phyloP scores from a whole-genome alignment of 30 jellyfish, hydroid and myxozoan genomes.

The Rhopilema esculentum region DNA sequence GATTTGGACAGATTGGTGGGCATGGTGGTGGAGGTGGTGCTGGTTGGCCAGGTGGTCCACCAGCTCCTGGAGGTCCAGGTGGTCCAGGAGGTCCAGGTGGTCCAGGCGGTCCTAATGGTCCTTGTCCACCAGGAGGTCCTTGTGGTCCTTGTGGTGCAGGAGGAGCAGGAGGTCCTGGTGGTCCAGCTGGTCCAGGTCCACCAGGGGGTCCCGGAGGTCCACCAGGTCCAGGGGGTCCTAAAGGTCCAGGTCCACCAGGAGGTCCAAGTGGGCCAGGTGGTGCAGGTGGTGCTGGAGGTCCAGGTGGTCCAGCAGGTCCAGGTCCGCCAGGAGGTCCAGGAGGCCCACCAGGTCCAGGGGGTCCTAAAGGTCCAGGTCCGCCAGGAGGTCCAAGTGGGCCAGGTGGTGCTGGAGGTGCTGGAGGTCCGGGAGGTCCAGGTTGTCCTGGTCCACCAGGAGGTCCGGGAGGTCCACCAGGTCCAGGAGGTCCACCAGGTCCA shows the following conservation, averaged over 20 bases:
- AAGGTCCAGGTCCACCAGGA: conserved; percentile 81
- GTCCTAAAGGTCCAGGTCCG: conserved; percentile 81
- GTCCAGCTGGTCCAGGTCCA: conserved; percentile 58
- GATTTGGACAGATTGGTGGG: conserved; percentile 82
- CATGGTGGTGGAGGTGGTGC: conserved; percentile 97
- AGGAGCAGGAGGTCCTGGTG: conserved; percentile 76
- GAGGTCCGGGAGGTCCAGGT: conserved; percentile 93
- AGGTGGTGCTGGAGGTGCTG: conserved; percentile 99
- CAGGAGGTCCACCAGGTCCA: conserved; percentile 87
- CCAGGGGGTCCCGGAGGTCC: conserved; percentile 82
- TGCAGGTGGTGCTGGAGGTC: conserved; percentile 86
- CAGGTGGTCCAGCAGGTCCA: conserved; percentile 80
- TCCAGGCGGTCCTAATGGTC: conserved; percentile 77
- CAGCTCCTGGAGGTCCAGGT: conserved; percentile 86
- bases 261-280: conserved; percentile 86
- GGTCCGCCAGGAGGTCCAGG: conserved; percentile 78
- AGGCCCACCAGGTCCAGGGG: conserved; percentile 76
- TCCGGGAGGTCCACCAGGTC: conserved; percentile 92
- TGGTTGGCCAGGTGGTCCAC: conserved; percentile 92
- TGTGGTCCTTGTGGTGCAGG: conserved; percentile 79
- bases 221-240: conserved; percentile 80
- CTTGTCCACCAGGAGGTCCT: conserved; percentile 82
- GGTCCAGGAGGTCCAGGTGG: conserved; percentile 83
- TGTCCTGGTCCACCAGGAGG: conserved; percentile 98
- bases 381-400: conserved; percentile 83